Conservation (phyloP, 2,888 invertebrate species). For the Antheraea yamamai region DNA sequence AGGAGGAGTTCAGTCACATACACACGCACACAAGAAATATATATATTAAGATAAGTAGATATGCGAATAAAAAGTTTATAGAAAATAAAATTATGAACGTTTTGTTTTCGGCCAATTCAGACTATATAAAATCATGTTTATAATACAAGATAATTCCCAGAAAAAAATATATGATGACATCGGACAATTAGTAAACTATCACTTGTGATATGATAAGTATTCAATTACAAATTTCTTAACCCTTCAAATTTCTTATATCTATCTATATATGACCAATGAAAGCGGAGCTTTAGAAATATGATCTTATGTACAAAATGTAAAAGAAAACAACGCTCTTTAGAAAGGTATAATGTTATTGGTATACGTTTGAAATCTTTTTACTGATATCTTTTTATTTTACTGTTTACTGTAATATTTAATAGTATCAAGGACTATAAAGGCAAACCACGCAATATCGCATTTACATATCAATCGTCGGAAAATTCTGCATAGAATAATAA, state of each 20-base stretch:
- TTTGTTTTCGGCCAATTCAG: neutral
- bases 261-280: neutral
- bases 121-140: neutral
- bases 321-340: neutral
- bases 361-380: neutral
- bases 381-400: neutral
- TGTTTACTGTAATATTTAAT: neutral
- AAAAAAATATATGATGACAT: neutral
- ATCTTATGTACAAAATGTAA: neutral
- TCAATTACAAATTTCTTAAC: neutral
- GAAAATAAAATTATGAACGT: neutral
- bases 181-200: neutral
- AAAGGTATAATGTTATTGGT: neutral
- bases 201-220: neutral
- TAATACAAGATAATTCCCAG: neutral
- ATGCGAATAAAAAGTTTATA: too few relatives aligned
- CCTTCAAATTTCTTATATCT: too few relatives aligned
- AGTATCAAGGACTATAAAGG: neutral
- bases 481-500: constrained; percentile 11
- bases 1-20: too few relatives aligned
- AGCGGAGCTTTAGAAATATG: neutral
- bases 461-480: constrained; percentile 22
- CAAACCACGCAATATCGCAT: constrained; percentile 19
- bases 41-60: too few relatives aligned
- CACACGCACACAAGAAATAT: too few relatives aligned